These are phyloP conservation scores for Cyclargus thomasi DNA, from an alignment of 1,140 invertebrate species.

Conservation along the genomic window DNA sequence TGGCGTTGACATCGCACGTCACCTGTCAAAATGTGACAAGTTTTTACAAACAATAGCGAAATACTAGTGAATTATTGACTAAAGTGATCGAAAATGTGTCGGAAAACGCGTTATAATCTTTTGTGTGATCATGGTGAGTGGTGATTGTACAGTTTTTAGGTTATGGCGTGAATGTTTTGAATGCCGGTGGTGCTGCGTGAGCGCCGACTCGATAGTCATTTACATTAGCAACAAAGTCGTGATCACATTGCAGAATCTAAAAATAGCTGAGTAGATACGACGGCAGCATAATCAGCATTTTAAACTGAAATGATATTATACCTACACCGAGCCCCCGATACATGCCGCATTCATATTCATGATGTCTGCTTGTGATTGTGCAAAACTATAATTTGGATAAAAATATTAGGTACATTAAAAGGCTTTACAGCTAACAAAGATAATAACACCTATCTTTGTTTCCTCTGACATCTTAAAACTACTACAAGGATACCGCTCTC, in stretches of 20 bases:
- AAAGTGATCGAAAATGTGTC: conserved; percentile 40
- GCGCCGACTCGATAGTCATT: conserved; percentile 48
- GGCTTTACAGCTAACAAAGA: no score
- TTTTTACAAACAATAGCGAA: conserved; percentile 50
- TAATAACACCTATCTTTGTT: no score
- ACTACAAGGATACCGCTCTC: background rate
- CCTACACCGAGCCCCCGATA: background rate
- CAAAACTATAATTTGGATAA: background rate
- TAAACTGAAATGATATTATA: conserved; percentile 27
- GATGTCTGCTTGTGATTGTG: background rate
- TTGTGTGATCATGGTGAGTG: conserved; percentile 48
- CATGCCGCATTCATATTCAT: background rate
- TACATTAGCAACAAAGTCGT: conserved; percentile 68
- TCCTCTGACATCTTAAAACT: background rate
- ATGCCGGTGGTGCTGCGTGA: conserved; percentile 33
- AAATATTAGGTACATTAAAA: background rate
- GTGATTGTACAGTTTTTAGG: conserved; percentile 42
- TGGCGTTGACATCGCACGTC: conserved; percentile 50
- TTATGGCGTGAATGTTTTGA: conserved; percentile 53
- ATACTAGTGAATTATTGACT: conserved; percentile 34
- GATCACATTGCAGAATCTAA: conserved; percentile 67
- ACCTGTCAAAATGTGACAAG: conserved; percentile 65
- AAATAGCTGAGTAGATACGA: conserved; percentile 64
- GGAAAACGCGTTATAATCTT: conserved; percentile 44
- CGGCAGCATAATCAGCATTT: conserved; percentile 69